These are phyloP conservation scores for Drosophila ercepeae DNA, from an alignment of 1,140 invertebrate species.

Conservation along the genomic window DNA sequence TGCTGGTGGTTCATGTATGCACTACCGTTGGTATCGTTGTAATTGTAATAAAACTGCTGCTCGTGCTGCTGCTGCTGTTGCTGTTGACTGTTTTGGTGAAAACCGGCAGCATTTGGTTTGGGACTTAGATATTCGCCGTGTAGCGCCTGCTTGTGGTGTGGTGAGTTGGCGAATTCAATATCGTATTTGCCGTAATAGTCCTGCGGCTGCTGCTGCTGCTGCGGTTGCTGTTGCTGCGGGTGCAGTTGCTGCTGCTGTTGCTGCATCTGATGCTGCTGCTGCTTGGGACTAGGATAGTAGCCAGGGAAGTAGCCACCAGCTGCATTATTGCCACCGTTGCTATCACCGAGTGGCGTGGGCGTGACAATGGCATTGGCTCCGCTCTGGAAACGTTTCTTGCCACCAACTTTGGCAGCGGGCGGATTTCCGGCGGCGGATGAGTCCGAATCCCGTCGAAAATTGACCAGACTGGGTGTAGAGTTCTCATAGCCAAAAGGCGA, in stretches of 20 bases:
- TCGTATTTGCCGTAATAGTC: conserved; percentile 82
- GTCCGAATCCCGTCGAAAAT: conserved; percentile 74
- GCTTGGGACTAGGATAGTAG: conserved; percentile 72
- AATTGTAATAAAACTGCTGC: conserved; percentile 75
- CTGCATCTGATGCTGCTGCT: conserved; percentile 46
- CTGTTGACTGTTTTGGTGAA: conserved; percentile 68
- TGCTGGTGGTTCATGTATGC: conserved; percentile 76
- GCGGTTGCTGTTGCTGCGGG: conserved; percentile 40
- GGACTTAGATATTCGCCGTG: conserved; percentile 78
- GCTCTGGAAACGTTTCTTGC: conserved; percentile 69
- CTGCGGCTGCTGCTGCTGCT: conserved; percentile 58
- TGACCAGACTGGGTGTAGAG: conserved; percentile 59
- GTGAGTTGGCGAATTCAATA: conserved; percentile 74
- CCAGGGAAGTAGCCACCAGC: conserved; percentile 61
- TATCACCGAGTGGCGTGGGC: conserved; percentile 36
- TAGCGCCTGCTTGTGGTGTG: conserved; percentile 57
- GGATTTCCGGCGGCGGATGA: conserved; percentile 41
- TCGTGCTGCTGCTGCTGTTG: conserved; percentile 58
- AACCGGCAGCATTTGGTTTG: conserved; percentile 59
- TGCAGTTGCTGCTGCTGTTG: conserved; percentile 49
- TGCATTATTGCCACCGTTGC: conserved; percentile 18
- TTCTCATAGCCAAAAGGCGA: conserved; percentile 74
- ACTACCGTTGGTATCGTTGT: conserved; percentile 69
- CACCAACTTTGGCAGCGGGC: conserved; percentile 33
- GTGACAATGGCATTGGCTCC: conserved; percentile 59